Base-by-base conservation (phyloP, 2,888 invertebrate species). In the Geophilus truncorum region DNA sequence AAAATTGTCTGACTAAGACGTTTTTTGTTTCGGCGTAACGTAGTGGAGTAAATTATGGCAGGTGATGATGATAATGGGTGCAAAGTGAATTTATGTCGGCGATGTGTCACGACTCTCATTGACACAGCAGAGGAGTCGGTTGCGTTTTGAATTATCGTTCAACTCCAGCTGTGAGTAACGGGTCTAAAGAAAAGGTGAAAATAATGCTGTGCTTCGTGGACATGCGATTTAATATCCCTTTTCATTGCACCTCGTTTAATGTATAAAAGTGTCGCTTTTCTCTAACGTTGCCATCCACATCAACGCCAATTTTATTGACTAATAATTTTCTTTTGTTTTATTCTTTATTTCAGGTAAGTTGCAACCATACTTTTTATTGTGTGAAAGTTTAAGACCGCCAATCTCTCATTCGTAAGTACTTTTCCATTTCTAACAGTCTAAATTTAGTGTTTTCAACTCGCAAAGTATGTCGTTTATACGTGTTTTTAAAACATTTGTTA, bases 21-120 rank as follows among this genome's bases (percentile, higher is more conserved):
- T 62, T 70, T 70, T n/a, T 70, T 70, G 23, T 70, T 70, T 70
- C 5, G 28, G 12, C 25, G 9, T 23, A 10, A 10, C 21, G 15
- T 70, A 15, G 70, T 18, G 18, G 51, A 51, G 70, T 70, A 70
- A 70, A 70, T 70, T 70, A 70, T 70, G 70, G 70, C 70, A 70
- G 70, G 70, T 70, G 70, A 23, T 70, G 70, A 70, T 70, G 70
- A 70, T 70, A 70, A 70, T 70, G 70, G 70, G 70, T 70, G 70
- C 70, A 70, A 28, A 70, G 70, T 70, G 70, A 70, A 70, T 70
- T 70, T 70, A 70, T 70, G 70, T 70, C 70, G 70, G 70, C 28
- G 23, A 70, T 70, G 25, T 70, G 70, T 70, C 70, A 70, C 70
- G 70, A 28, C 70, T 70, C 70, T 70, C 70, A 70, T 70, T 70